Evolutionary conservation across 2,113 vertebrate species (phyloP).

Genomic region (Oophaga pumilio): DNA sequence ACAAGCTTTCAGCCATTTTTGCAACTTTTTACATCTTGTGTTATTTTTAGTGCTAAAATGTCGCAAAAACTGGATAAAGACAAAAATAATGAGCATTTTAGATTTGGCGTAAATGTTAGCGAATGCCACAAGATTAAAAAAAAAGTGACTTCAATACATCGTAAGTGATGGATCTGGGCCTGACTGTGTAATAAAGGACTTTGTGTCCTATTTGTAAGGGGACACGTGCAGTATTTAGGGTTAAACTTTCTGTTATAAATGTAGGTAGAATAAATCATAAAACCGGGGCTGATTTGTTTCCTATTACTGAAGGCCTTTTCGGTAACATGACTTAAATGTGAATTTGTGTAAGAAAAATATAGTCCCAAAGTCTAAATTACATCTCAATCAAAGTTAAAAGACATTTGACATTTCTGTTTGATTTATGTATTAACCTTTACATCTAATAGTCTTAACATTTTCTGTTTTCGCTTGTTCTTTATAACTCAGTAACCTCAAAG

Average conservation of each 20-base stretch:
- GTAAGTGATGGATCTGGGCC: too few relatives aligned
- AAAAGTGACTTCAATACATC: too few relatives aligned
- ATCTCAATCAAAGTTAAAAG: constrained; percentile 74
- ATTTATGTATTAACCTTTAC: constrained; percentile 79
- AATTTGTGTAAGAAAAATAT: constrained; percentile 63
- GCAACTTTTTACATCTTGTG: too few relatives aligned
- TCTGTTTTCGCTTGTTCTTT: constrained; percentile 64
- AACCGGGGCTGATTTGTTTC: constrained; percentile 62
- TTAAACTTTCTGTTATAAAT: constrained; percentile 58
- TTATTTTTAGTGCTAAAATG: too few relatives aligned
- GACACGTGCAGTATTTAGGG: background rate
- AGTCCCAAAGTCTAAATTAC: constrained; percentile 68
- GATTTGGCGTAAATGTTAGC: too few relatives aligned
- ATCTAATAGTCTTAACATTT: constrained; percentile 65
- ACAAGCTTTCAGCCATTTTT: too few relatives aligned
- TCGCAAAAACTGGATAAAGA: too few relatives aligned
- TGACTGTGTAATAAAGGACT: background rate
- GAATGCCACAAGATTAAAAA: too few relatives aligned
- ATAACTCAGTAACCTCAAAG: constrained; percentile 66
- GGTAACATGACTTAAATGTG: constrained; percentile 57
- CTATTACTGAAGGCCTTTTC: constrained; percentile 58
- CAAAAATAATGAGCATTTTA: too few relatives aligned
- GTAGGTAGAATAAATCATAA: constrained; percentile 61
- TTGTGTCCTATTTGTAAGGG: background rate
- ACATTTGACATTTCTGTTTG: constrained; percentile 75